phyloP scores from a whole-genome alignment of 2,113 vertebrate species.

The Bambusicola thoracicus region DNA sequence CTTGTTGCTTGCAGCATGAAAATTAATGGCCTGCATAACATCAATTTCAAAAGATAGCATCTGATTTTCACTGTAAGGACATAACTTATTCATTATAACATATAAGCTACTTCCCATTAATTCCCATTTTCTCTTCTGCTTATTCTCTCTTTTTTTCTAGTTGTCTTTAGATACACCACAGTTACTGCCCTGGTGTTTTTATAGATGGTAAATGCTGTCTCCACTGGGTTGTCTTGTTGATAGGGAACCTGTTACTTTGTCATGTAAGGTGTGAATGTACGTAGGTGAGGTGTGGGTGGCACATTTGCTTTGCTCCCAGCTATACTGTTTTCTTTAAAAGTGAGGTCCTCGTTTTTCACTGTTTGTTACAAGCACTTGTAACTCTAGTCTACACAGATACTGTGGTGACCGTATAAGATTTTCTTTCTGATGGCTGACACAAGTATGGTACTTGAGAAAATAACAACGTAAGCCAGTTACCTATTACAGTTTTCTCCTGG shows the following conservation, averaged over 20 bases:
- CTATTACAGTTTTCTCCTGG: not conserved
- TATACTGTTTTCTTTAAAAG: conserved; percentile 26
- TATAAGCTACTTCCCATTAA: too few relatives aligned
- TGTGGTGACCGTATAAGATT: not conserved
- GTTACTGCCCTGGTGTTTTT: not conserved
- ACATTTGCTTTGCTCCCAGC: not conserved
- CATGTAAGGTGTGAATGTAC: not conserved
- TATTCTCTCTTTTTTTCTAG: not conserved
- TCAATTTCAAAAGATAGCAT: not conserved
- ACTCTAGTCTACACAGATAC: not conserved
- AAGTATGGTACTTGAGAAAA: not conserved
- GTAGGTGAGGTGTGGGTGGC: not conserved
- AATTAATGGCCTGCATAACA: not conserved
- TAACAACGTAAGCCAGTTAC: not conserved
- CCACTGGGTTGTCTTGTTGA: not conserved
- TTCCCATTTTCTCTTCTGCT: not conserved
- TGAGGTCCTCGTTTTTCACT: not conserved
- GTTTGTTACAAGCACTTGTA: not conserved
- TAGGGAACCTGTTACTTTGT: conserved; percentile 3
- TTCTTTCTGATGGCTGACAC: not conserved
- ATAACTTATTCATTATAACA: not conserved
- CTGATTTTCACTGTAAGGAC: not conserved
- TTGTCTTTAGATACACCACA: not conserved
- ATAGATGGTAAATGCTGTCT: not conserved
- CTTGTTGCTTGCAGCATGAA: not conserved